phyloP scores from a whole-genome alignment of 2,113 vertebrate species.

The Paramisgurnus dabryanus region DNA sequence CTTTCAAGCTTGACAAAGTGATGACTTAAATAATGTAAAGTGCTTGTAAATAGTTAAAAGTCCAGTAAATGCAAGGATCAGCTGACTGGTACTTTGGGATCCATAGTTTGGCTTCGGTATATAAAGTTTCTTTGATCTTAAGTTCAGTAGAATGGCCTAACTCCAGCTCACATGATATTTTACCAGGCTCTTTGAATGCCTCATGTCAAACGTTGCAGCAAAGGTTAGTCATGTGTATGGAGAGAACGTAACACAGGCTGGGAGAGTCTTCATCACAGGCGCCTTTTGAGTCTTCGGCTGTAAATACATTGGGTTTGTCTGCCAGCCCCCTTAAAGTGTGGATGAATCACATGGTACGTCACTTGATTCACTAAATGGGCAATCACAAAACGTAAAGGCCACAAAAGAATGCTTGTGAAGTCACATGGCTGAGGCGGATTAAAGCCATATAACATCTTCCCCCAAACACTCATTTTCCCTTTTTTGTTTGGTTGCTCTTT shows the following conservation, averaged over 20 bases:
- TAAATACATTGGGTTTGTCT: background rate
- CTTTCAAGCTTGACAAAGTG: too few species aligned
- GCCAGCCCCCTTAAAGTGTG: background rate
- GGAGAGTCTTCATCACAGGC: background rate
- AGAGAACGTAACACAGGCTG: too few species aligned
- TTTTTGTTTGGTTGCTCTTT: background rate
- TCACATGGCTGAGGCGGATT: background rate
- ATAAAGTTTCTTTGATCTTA: background rate
- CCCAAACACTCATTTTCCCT: background rate
- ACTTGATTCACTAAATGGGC: slow-evolving; percentile 59
- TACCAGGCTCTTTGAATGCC: slow-evolving; percentile 10
- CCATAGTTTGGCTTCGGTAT: background rate
- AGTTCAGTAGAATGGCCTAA: background rate
- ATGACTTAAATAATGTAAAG: too few species aligned
- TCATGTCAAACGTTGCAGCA: slow-evolving; percentile 23
- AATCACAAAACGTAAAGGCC: background rate
- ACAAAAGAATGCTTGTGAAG: slow-evolving; percentile 58
- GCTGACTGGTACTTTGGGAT: background rate
- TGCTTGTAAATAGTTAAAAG: too few species aligned
- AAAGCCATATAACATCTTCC: background rate
- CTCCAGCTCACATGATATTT: slow-evolving; percentile 46
- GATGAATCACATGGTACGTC: slow-evolving; percentile 66
- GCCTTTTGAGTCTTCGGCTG: slow-evolving; percentile 6
- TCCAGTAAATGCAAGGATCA: too few species aligned
- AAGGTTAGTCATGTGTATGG: background rate